Evolutionary conservation across 1,140 invertebrate genomes (phyloP).

Genomic region (Drosophila orosa): DNA sequence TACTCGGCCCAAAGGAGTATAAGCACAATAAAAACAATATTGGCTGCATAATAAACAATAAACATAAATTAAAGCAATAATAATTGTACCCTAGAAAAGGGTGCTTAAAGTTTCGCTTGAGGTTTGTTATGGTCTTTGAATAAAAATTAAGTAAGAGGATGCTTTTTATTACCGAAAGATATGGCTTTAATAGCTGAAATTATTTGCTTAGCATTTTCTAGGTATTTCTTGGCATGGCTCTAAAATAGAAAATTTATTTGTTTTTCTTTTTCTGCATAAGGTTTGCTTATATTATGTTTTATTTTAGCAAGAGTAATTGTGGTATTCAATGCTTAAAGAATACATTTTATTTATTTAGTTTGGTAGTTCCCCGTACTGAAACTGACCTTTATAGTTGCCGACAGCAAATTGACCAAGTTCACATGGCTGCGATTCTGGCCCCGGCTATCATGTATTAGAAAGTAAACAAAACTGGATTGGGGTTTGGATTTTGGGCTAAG

Average conservation of each 20-base stretch:
- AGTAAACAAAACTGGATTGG: slow-evolving; percentile 49
- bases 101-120: not conserved
- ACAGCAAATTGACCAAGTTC: slow-evolving; percentile 67
- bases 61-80: slow-evolving; percentile 70
- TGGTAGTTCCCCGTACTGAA: slow-evolving; percentile 1
- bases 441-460: slow-evolving; percentile 70
- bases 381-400: slow-evolving; percentile 62
- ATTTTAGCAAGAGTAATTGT: not conserved
- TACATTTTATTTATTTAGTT: slow-evolving; percentile 3
- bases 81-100: slow-evolving; percentile 35
- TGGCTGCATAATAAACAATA: slow-evolving; percentile 65
- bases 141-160: not conserved
- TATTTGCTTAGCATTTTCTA: not conserved
- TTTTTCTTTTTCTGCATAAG: not conserved
- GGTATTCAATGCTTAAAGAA: not conserved
- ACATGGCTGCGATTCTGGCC: slow-evolving; percentile 63
- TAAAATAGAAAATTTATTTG: not conserved
- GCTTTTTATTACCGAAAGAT: not conserved
- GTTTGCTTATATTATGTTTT: not conserved
- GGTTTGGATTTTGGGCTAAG: slow-evolving; percentile 54
- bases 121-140: not conserved
- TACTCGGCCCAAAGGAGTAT: slow-evolving; percentile 52
- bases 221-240: too few species aligned
- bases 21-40: slow-evolving; percentile 44
- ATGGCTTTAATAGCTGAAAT: not conserved